phyloP scores from a whole-genome alignment of 2,113 vertebrate species.

The Sarotherodon lohbergeri region DNA sequence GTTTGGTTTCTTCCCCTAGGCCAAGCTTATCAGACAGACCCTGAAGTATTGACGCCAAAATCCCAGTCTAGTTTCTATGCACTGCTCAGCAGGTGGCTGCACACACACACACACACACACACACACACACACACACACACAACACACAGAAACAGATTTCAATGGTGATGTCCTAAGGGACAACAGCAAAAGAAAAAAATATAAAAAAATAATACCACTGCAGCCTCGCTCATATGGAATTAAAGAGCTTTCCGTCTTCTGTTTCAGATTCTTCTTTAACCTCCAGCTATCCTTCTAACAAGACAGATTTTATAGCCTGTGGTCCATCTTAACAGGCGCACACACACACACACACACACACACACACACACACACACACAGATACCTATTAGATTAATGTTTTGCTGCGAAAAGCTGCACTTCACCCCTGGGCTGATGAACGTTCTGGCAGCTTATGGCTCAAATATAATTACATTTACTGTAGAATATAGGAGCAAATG shows the following conservation, averaged over 20 bases:
- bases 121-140: background rate
- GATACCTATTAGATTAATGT: slow-evolving; percentile 6
- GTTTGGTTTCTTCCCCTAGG: slow-evolving; percentile 58
- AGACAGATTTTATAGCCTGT: slow-evolving; percentile 50
- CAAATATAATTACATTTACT: slow-evolving; percentile 18
- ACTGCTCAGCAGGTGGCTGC: slow-evolving; percentile 61
- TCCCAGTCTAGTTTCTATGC: slow-evolving; percentile 46
- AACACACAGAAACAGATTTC: background rate
- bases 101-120: background rate
- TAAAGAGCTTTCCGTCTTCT: slow-evolving; percentile 41
- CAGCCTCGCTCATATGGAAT: slow-evolving; percentile 38
- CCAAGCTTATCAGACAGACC: slow-evolving; percentile 61
- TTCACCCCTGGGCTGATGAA: slow-evolving; percentile 30
- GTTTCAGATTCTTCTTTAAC: slow-evolving; percentile 35
- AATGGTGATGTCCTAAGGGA: slow-evolving; percentile 31
- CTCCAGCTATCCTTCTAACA: slow-evolving; percentile 38
- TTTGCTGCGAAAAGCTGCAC: slow-evolving; percentile 10
- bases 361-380: background rate
- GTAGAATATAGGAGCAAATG: background rate
- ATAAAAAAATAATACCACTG: slow-evolving; percentile 16
- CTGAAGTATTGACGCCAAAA: slow-evolving; percentile 60
- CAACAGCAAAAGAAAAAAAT: background rate
- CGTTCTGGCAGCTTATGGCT: background rate
- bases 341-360: background rate
- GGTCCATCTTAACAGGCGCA: slow-evolving; percentile 8